Base-by-base conservation (phyloP, 2,797 vertebrate species). In the Siniperca scherzeri region DNA sequence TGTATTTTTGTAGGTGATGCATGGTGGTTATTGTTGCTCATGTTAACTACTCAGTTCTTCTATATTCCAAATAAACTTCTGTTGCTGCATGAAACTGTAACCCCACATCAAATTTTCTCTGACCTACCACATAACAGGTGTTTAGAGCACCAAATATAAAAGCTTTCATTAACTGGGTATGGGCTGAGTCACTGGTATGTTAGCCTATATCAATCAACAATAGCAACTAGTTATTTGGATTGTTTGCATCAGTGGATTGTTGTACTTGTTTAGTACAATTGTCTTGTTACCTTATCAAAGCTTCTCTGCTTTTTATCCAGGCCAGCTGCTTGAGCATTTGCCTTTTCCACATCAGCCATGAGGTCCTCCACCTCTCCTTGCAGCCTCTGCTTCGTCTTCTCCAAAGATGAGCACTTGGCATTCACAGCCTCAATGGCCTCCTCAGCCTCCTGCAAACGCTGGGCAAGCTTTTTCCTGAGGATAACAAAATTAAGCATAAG, bases 301-400 rank as follows among this genome's bases (percentile, higher is more conserved):
- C 94, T 96, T 81, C 90, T 96, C 78, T 97, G 96, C 81, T 96
- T 97, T 85, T 97, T 97, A 56, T 97, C 96, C 1, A 97, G 93
- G 10, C 91, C 86, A 11, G 95, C 94, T 0, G 96, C 96, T 59
- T 95, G 95, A n/a, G 96, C 91, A 0, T 96, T 96, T 0, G 96
- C 86, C 55, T 95, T 90, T 36, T 97, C 96, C 73, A 97, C 91
- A 0, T 97, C 96, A 48, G 94, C 87, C 96, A 96, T 96, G 70
- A 97, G 91, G 64, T 97, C 97, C 53, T 97, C 96, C 79, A 97
- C 96, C 75, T 97, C 96, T 75, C 95, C 96, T 86, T 96, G 96
- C 16, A 97, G 93, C 60, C 96, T 87, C 91, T 96, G 96, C 82
- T 97, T 97, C 0, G 96, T 97, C 93, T 97, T 97, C 74, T 97